Evolutionary conservation across 2,797 vertebrate species (phyloP), one percentile per base, ranked within the genome.

Genomic region (Melanotaenia nigrans): DNA sequence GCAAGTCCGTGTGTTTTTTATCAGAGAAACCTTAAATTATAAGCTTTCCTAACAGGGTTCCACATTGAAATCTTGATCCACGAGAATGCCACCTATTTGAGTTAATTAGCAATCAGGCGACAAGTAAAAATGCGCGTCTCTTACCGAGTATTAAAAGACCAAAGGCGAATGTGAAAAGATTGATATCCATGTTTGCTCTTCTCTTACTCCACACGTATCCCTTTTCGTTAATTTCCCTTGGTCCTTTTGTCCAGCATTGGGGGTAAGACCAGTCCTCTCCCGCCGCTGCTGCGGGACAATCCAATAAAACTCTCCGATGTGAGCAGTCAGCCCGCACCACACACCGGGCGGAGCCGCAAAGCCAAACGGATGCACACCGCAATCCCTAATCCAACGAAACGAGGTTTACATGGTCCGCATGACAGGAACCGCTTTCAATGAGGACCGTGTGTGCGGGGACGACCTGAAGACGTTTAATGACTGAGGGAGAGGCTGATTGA

Each of bases 121-220:
- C 6, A 75, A 70, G 65, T 25, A 32, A 58, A 80, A n/a, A 47
- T 28, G 77, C 35, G 35, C 36, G 73, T 45, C 13, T 75, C 90
- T 89, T 90, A 92, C 91, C 91, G 49, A 90, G 22, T 69, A 73
- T 57, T 3, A 76, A 47, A n/a, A 89, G 1, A 53, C 75, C 64
- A 8, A 83, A 72, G 8, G 49, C 55, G 11, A 89, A 22, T 0
- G 54, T 12, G 45, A 84, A 24, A n/a, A 86, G 28, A 40, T 63
- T 25, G 0, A 13, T 71, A 13, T 80, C 73, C 85, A 88, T 88
- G 11, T 61, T 68, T 63, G 13, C 55, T 33, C 45, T 38, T 67
- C n/a, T 65, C 13, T 38, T 47, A 42, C 18, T 73, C 53, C 54
- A 42, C 53, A 55, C n/a, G 32, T 24, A 0, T 57, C 5, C 28